phyloP scores from a whole-genome alignment of 1,140 invertebrate genomes.

The Parasteatoda tepidariorum region DNA sequence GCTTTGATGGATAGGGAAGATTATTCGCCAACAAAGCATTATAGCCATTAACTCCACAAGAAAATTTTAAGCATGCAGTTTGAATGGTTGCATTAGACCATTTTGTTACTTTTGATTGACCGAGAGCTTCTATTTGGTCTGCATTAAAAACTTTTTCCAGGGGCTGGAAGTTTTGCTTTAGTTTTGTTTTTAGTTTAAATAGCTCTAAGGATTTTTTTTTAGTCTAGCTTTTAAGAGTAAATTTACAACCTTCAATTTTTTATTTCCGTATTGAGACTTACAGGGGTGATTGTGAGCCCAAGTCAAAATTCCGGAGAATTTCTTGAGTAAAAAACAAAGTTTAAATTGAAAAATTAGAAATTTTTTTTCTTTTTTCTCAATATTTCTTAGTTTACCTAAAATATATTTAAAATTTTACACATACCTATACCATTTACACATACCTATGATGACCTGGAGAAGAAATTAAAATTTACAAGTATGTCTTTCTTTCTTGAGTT shows the following conservation, averaged over 20 bases:
- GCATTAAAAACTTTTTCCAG: neutral
- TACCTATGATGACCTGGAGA: too few relatives aligned
- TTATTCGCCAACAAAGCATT: neutral
- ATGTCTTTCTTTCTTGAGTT: too few relatives aligned
- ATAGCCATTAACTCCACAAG: neutral
- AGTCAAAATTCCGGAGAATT: too few relatives aligned
- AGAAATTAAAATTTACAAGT: too few relatives aligned
- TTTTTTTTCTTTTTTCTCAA: too few relatives aligned
- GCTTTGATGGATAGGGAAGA: neutral
- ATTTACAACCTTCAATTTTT: too few relatives aligned
- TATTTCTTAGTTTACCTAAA: too few relatives aligned
- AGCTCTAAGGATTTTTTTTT: neutral
- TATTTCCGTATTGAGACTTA: neutral
- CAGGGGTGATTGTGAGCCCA: too few relatives aligned
- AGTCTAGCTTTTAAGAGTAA: neutral
- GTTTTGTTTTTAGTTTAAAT: neutral
- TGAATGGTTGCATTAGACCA: neutral
- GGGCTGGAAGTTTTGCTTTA: neutral
- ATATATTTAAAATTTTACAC: too few relatives aligned
- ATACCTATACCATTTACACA: too few relatives aligned
- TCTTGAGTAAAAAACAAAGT: too few relatives aligned
- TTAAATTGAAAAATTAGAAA: too few relatives aligned
- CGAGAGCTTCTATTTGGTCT: neutral
- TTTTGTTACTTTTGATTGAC: neutral
- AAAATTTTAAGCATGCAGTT: neutral